Evolutionary conservation across 2,888 invertebrate genomes (phyloP).

Genomic region (Drosophila nr. perissopoda): DNA sequence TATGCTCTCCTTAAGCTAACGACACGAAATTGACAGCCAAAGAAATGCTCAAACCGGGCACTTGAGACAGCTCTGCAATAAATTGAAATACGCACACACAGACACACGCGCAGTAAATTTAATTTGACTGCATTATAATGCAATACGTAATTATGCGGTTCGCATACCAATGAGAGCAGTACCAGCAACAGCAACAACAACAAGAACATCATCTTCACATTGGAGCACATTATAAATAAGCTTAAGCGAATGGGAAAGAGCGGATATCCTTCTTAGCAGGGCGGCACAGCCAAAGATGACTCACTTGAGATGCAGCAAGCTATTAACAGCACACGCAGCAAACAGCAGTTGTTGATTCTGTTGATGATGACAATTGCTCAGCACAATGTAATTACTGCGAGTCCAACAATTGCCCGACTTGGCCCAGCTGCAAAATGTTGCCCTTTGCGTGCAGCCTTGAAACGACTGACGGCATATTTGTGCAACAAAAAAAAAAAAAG

Average conservation of each 20-base stretch:
- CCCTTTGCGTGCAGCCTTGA: conserved; percentile 40
- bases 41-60: conserved; percentile 11
- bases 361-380: conserved; percentile 34
- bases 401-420: conserved; percentile 27
- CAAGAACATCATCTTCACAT: conserved; percentile 19
- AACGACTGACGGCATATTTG: conserved; percentile 18
- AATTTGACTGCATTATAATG: conserved; percentile 59
- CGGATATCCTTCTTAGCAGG: conserved; percentile 76
- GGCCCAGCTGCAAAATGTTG: conserved; percentile 30
- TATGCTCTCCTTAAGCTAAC: background rate
- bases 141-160: conserved; percentile 66
- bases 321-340: conserved; percentile 46
- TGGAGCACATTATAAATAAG: conserved; percentile 37
- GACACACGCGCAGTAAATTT: conserved; percentile 30
- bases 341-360: conserved; percentile 39
- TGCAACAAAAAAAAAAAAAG: background rate
- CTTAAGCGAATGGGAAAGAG: conserved; percentile 38
- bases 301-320: conserved; percentile 39
- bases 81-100: conserved; percentile 33
- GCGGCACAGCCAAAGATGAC: conserved; percentile 29
- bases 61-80: conserved; percentile 60
- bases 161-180: conserved; percentile 48
- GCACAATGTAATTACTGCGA: conserved; percentile 51
- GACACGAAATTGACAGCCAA: conserved; percentile 3
- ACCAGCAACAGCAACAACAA: background rate